Evolutionary conservation across 2,888 invertebrate species (phyloP), one percentile per base, ranked within the genome.

Genomic region (Leptinotarsa tumamoca): DNA sequence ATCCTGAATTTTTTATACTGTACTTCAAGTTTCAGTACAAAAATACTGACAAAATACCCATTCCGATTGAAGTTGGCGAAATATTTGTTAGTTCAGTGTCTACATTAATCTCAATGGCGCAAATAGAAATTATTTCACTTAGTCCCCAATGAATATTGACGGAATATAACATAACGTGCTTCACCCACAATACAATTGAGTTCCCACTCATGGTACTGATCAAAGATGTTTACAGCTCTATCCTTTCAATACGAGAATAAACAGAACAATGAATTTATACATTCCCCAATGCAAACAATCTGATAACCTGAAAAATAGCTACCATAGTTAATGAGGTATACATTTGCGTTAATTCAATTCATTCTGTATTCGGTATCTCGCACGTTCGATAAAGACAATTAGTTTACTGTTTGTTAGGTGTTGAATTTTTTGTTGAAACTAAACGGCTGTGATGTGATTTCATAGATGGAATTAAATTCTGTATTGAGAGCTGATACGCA

Each of bases 271-370:
- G 70, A 70, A 70, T 54, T 70, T 70, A 70, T 58, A 70, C 33
- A 33, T 63, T 61, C 61, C 67, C 66, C 63, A 52, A 74, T 68
- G 66, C 71, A 74, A 77, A 77, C 77, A 77, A 76, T 74, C 77
- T 77, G 77, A 77, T 76, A 76, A 76, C 54, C 21, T 43, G 49
- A 18, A 58, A 49, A 58, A 58, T 49, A 58, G 70, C 70, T 54
- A 70, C 70, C 21, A 70, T 49, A 58, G 43, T 18, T 18, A 70
- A 70, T 58, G 58, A 18, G 14, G 18, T 49, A 58, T 58, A 58
- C 33, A 56, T 70, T 58, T 49, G 49, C 58, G 58, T 63, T 50
- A 58, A 58, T 58, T 70, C 56, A 49, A n/a, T 70, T 58, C 70
- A 49, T 58, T 58, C 21, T 50, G 58, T 58, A 56, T 49, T 50